These are phyloP conservation scores for Champsocephalus gunnari DNA, from an alignment of 2,797 vertebrate species.

Conservation along the genomic window DNA sequence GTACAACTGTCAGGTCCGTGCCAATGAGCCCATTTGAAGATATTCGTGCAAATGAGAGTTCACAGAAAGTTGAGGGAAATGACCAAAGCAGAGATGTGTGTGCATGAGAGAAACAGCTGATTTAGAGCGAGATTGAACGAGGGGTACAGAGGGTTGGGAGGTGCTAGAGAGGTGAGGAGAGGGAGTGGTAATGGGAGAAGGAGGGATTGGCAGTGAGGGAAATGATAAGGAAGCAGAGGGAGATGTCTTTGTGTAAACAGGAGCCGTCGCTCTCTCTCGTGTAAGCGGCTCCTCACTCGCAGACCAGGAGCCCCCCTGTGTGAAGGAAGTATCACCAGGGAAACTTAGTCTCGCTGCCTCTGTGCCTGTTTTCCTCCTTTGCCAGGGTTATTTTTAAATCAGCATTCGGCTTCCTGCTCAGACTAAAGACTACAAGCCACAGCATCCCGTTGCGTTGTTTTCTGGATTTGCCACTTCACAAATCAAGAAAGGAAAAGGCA, in stretches of 20 bases:
- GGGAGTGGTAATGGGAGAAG: conserved; percentile 66
- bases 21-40: conserved; percentile 22
- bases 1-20: conserved; percentile 16
- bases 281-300: conserved; percentile 79
- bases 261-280: conserved; percentile 59
- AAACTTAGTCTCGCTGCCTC: conserved; percentile 83
- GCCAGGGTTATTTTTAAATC: conserved; percentile 87
- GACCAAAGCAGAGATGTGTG: conserved; percentile 5
- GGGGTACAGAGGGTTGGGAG: conserved; percentile 52
- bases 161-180: conserved; percentile 58
- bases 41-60: conserved; percentile 14
- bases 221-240: conserved; percentile 55
- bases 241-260: conserved; percentile 75
- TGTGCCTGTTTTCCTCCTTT: conserved; percentile 81
- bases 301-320: conserved; percentile 75
- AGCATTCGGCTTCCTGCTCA: conserved; percentile 79
- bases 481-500: conserved; percentile 64
- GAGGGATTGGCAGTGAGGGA: conserved; percentile 57
- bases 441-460: conserved; percentile 80
- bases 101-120: conserved; percentile 44
- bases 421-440: conserved; percentile 78
- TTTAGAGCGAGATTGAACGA: conserved; percentile 29
- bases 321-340: conserved; percentile 87
- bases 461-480: conserved; percentile 69
- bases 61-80: conserved; percentile 21